Base-by-base conservation (phyloP, 2,888 invertebrate genomes). In the Tipula unca region DNA sequence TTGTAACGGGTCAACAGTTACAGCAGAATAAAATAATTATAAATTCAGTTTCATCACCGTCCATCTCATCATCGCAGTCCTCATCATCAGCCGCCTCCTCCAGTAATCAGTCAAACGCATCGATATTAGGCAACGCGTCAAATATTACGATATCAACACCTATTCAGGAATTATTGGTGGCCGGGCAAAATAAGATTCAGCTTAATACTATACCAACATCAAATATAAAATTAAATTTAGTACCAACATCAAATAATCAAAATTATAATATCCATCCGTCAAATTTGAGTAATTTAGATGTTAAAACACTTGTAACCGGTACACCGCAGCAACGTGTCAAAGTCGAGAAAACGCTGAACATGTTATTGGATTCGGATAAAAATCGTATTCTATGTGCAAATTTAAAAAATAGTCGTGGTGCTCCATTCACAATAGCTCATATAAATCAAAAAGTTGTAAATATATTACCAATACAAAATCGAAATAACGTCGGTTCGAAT, bases 361-460 rank as follows among this genome's bases (percentile, higher is more conserved):
- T 88, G 88, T 85, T 87, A 25, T 86, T 86, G 54, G 88, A 87
- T 85, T 84, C 85, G 8, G 88, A 87, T 48, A 87, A 89, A 82
- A 91, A 90, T 86, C 89, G 90, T 2, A 90, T 91, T 13, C 88
- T 91, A 20, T 91, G 90, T 86, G 90, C 90, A 17, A 90, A 90
- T 85, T 86, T 91, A 85, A 87, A 87, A 86, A 87, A 86, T 54
- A 86, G 84, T 85, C 86, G 86, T 10, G 48, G 32, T 20, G 10
- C 48, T 17, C 86, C 85, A 86, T 85, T 86, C 5, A 69, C 69
- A 69, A 69, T 86, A 39, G 85, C 86, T 6, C 85, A 86, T 39
- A 36, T 86, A 0, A 86, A 86, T 86, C 86, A 85, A 29, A 87
- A 86, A 85, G 86, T 87, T 13, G 85, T 86, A 2, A 87, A 87